Conservation (phyloP, 2,797 vertebrate genomes). For the Buceros bicornis region DNA sequence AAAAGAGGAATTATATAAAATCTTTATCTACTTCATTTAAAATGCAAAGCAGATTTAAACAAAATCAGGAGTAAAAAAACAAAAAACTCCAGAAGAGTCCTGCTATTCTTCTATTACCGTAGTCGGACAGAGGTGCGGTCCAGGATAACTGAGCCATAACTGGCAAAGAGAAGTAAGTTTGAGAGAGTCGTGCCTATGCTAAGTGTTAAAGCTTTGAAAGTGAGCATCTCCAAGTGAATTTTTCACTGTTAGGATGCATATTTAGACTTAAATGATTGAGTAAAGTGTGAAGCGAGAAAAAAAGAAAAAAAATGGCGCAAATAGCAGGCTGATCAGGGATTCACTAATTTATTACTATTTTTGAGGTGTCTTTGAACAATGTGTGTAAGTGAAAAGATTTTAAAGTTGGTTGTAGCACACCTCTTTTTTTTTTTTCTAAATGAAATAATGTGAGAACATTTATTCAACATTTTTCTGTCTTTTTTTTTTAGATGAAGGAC, state of each 20-base stretch:
- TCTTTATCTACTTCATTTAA: neutral
- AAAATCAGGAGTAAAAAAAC: neutral
- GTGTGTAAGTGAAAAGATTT: too few species aligned
- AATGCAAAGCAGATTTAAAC: neutral
- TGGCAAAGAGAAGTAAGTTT: neutral
- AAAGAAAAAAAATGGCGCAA: neutral
- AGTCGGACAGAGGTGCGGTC: neutral
- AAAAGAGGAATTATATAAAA: neutral
- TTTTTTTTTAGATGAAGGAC: constrained; percentile 80
- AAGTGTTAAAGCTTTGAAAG: neutral
- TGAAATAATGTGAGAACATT: neutral
- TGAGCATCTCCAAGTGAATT: neutral
- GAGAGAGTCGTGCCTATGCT: neutral
- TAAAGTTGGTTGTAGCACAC: neutral
- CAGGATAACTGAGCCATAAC: neutral
- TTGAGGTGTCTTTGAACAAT: neutral
- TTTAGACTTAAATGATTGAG: neutral
- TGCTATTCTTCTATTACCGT: neutral
- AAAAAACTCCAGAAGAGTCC: neutral
- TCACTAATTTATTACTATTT: neutral
- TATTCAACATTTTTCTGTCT: constrained; percentile 8
- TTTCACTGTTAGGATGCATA: neutral
- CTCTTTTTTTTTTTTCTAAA: neutral
- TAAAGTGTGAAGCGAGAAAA: neutral
- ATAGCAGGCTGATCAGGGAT: neutral